These are phyloP conservation scores for Heteromurus nitidus DNA, from an alignment of 2,888 invertebrate genomes.

Conservation along the genomic window DNA sequence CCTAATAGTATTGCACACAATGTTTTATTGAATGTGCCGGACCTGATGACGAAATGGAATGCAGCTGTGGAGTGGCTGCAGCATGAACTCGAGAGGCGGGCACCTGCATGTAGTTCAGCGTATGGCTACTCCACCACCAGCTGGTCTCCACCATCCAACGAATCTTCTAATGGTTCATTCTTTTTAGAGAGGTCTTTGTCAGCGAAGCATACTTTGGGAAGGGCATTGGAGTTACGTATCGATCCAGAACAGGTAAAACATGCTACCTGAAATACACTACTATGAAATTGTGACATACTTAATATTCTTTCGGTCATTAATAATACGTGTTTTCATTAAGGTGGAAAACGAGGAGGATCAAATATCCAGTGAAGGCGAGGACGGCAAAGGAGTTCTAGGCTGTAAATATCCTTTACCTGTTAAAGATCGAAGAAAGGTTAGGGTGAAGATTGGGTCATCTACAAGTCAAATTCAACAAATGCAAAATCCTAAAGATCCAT, in stretches of 20 bases:
- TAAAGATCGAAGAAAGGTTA: background rate
- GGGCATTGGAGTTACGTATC: constrained; percentile 83
- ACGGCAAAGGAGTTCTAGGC: constrained; percentile 38
- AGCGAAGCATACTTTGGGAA: constrained; percentile 89
- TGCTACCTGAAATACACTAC: background rate
- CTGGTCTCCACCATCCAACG: constrained; percentile 94
- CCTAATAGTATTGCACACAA: constrained; percentile 88
- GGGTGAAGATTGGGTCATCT: too few species aligned
- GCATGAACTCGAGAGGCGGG: constrained; percentile 86
- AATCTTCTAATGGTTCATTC: constrained; percentile 91
- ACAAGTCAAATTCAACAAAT: background rate
- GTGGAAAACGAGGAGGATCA: constrained; percentile 71
- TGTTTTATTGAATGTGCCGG: constrained; percentile 85
- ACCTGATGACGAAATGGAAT: constrained; percentile 90
- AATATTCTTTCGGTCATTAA: too few species aligned
- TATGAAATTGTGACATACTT: too few species aligned
- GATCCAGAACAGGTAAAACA: constrained; percentile 79
- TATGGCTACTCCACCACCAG: constrained; percentile 73
- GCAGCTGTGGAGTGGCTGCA: constrained; percentile 95
- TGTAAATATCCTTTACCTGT: background rate
- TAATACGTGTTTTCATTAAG: too few species aligned
- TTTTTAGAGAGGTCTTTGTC: constrained; percentile 95
- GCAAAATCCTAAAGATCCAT: background rate
- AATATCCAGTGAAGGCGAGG: constrained; percentile 72
- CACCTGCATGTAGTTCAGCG: constrained; percentile 66